Conservation (phyloP, 2,888 invertebrate genomes). For the Acleris emargana region DNA sequence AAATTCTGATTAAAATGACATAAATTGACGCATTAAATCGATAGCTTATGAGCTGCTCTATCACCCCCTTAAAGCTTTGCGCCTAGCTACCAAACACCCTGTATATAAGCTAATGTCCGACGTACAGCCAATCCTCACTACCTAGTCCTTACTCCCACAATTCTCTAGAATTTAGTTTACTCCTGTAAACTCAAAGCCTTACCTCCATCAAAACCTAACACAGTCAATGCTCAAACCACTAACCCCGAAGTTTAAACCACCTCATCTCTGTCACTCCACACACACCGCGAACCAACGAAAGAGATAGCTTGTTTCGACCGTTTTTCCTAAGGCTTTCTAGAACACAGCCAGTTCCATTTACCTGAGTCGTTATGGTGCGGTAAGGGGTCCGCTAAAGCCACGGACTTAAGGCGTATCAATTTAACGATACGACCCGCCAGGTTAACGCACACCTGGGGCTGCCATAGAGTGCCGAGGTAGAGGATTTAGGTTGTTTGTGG, state of each 20-base stretch:
- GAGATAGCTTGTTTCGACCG: neutral
- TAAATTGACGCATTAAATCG: no score
- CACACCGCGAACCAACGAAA: neutral
- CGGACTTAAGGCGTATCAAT: slow-evolving; percentile 52
- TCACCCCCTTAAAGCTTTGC: no score
- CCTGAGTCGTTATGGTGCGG: slow-evolving; percentile 16
- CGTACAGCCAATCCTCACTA: no score
- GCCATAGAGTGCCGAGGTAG: slow-evolving; percentile 44
- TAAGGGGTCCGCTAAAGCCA: slow-evolving; percentile 41
- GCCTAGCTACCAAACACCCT: no score
- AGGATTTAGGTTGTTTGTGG: slow-evolving; percentile 7
- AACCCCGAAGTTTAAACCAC: neutral
- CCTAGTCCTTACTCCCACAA: no score
- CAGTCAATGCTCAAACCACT: no score
- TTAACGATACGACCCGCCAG: slow-evolving; percentile 51
- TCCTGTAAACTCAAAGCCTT: no score
- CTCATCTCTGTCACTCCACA: neutral
- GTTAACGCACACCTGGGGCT: slow-evolving; percentile 55
- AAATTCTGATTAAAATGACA: no score
- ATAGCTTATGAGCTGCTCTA: no score
- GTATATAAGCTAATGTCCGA: no score
- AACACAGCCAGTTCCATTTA: slow-evolving; percentile 16
- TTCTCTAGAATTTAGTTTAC: no score
- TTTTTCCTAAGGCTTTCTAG: slow-evolving; percentile 15
- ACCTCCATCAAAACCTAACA: no score